A percentile compares a stretch with the other conserved stretches of the same genome.
Evolutionary conservation across 2,888 invertebrate species (phyloP).

Genomic region (Mamestra brassicae): DNA sequence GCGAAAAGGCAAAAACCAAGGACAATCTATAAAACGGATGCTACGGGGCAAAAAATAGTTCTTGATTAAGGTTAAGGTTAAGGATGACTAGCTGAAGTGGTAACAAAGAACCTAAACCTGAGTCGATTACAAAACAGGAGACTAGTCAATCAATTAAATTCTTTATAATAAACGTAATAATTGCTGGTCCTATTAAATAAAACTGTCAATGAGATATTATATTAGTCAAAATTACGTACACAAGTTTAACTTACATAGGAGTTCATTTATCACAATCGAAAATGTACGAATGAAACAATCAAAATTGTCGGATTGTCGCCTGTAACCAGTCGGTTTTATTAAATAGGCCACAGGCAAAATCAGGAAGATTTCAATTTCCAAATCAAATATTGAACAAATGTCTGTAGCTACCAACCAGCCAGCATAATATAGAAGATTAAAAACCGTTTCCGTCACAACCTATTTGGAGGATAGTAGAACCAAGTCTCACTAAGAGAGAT

Average conservation of each 20-base stretch:
- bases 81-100: constrained; percentile 5
- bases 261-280: no score
- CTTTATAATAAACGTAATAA: background rate
- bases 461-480: constrained; percentile 13
- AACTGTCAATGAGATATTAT: no score
- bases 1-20: constrained; percentile 14
- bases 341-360: background rate
- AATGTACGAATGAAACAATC: no score
- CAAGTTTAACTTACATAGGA: no score
- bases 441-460: background rate
- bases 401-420: background rate
- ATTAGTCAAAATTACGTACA: no score
- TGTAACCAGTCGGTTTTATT: background rate
- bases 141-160: background rate
- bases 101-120: background rate
- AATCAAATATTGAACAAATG: background rate
- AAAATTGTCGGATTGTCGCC: background rate
- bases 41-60: constrained; percentile 19
- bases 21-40: background rate
- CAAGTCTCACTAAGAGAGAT: constrained; percentile 19
- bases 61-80: background rate
- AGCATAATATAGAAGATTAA: background rate
- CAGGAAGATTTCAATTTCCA: background rate
- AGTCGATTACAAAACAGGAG: background rate
- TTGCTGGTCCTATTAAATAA: no score